These are phyloP conservation scores for Halcyon chelicuti DNA, from an alignment of 2,797 vertebrate species.

Conservation along the genomic window DNA sequence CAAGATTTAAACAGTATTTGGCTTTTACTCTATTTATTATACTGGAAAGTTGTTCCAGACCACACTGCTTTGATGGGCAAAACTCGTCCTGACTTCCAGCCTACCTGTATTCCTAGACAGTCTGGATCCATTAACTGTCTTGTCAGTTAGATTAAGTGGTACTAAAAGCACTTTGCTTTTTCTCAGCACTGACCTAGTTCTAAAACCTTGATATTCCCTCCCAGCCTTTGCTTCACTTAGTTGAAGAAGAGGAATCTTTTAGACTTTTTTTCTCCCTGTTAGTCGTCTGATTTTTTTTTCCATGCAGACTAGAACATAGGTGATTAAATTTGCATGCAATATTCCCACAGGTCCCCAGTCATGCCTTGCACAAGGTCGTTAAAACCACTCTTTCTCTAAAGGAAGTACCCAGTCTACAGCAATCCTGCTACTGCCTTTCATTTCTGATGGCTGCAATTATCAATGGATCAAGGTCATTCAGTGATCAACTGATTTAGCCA, in stretches of 20 bases:
- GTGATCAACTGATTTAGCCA: background rate
- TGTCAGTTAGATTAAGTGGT: background rate
- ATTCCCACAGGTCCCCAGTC: background rate
- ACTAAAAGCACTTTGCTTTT: background rate
- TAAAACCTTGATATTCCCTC: background rate
- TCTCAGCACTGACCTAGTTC: background rate
- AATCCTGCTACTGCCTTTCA: background rate
- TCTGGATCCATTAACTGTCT: background rate
- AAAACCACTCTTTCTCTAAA: background rate
- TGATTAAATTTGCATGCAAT: background rate
- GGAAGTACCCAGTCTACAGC: background rate
- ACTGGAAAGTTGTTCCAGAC: background rate
- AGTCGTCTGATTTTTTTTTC: background rate
- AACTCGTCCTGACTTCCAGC: background rate
- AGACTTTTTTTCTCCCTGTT: background rate
- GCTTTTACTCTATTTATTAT: background rate
- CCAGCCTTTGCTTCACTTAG: background rate
- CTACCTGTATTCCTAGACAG: background rate
- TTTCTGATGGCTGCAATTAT: background rate
- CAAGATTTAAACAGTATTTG: background rate
- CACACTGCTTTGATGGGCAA: background rate
- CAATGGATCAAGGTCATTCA: background rate
- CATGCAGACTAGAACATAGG: background rate
- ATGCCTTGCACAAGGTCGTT: background rate
- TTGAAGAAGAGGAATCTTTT: background rate